Evolutionary conservation across 2,797 vertebrate genomes (phyloP), one percentile per base, ranked within the genome.

Genomic region (Premnoplex brunnescens): DNA sequence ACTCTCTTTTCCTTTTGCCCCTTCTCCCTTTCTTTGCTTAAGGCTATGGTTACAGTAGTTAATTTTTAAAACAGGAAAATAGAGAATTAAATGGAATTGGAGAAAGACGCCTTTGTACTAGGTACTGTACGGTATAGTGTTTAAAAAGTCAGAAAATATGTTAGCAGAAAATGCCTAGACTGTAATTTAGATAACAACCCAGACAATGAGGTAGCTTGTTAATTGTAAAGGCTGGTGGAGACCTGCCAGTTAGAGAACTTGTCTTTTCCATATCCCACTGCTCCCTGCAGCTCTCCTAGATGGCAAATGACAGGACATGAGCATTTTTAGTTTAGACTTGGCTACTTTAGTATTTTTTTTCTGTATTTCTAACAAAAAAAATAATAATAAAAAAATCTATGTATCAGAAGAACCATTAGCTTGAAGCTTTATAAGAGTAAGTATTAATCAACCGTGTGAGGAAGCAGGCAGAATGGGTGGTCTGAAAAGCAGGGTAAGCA

Each of bases 181-280:
- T 97, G 79, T 97, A 97, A 97, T 98, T 97, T 97, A 96, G 95
- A 97, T 96, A 97, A 96, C 92, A 97, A 77, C 83, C 69, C 84
- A 91, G 96, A 96, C 91, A 95, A 84, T 95, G 85, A 90, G 67
- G 82, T 93, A 55, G 89, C 54, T 89, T 97, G 91, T 97, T 97
- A 92, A 96, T 96, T 96, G 96, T 96, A 91, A 94, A 96, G 96
- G 88, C 76, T 82, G 27, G 56, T 95, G 95, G 97, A 93, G 92
- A 94, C 85, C 82, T 96, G 95, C 94, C 95, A 96, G 85, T 94
- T 88, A 63, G 64, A 75, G 48, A 78, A 74, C 58, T 93, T 32
- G 87, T 93, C 93, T 87, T 95, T 97, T 97, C 97, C 91, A 58
- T 93, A 91, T 83, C 73, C 37, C 16, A 6, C 59, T 80, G 72